Conservation (phyloP, 2,797 vertebrate genomes). For the Diplodus puntazzo region DNA sequence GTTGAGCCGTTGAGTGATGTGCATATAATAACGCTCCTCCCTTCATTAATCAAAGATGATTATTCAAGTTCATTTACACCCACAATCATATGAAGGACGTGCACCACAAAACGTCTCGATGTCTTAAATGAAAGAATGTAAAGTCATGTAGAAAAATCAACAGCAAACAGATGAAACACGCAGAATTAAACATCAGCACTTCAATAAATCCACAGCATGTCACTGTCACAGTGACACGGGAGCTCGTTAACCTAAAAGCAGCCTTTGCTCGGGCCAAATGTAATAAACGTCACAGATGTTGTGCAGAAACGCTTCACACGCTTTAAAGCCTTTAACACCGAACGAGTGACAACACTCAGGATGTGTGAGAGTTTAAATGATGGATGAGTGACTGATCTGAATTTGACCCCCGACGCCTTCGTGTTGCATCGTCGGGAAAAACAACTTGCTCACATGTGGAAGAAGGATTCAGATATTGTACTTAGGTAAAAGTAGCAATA, state of each 20-base stretch:
- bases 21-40: not conserved
- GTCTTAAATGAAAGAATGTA: slow-evolving; percentile 18
- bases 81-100: slow-evolving; percentile 5
- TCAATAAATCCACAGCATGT: not conserved
- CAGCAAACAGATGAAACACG: not conserved
- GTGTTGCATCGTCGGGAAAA: slow-evolving; percentile 14
- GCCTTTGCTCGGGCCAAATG: not conserved
- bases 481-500: no score
- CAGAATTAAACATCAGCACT: not conserved
- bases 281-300: slow-evolving; percentile 19
- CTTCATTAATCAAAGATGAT: not conserved
- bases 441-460: not conserved
- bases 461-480: no score
- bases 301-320: slow-evolving; percentile 4
- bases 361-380: slow-evolving; percentile 6
- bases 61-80: slow-evolving; percentile 13
- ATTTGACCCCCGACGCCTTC: not conserved
- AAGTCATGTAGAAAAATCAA: not conserved
- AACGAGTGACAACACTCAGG: not conserved
- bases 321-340: slow-evolving; percentile 11
- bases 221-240: not conserved
- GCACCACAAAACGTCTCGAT: not conserved
- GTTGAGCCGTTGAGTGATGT: not conserved
- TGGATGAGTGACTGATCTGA: not conserved
- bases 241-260: not conserved